Evolutionary conservation across 2,888 invertebrate species (phyloP).

Genomic region (Scaptomyza reducta): DNA sequence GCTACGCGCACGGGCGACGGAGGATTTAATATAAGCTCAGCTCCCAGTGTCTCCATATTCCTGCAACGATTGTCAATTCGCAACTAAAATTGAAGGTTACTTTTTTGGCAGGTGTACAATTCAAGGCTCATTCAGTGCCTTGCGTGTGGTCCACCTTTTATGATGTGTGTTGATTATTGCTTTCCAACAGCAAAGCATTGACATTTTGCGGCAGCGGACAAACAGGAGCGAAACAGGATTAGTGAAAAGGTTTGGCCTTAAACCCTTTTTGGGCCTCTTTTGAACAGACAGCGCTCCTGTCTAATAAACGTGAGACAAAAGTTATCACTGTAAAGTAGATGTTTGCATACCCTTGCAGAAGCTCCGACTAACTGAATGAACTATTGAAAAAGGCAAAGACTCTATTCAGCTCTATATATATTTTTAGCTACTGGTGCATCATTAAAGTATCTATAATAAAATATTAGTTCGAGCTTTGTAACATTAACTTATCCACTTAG

Average conservation of each 20-base stretch:
- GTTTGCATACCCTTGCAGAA: neutral
- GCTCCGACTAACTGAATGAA: neutral
- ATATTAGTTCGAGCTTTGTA: too few species aligned
- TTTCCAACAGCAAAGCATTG: constrained; percentile 19
- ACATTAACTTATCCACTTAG: neutral
- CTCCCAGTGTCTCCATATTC: constrained; percentile 47
- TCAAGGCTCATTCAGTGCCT: neutral
- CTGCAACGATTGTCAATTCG: constrained; percentile 30
- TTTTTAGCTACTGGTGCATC: too few species aligned
- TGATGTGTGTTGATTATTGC: constrained; percentile 26
- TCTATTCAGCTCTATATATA: too few species aligned
- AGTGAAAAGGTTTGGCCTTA: neutral
- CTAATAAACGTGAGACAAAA: neutral
- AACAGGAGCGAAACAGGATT: constrained; percentile 29
- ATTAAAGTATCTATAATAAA: too few species aligned
- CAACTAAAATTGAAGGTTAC: constrained; percentile 45
- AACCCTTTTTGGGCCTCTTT: neutral
- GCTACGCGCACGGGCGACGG: neutral
- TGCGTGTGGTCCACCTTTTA: constrained; percentile 27
- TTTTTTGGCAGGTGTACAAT: neutral
- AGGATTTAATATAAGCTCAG: constrained; percentile 50
- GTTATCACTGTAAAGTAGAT: too few species aligned
- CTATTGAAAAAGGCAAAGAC: too few species aligned
- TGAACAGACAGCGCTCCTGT: constrained; percentile 30
- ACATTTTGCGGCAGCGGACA: constrained; percentile 9